Evolutionary conservation across 2,797 vertebrate genomes (phyloP).

Genomic region (Gouania willdenowi): DNA sequence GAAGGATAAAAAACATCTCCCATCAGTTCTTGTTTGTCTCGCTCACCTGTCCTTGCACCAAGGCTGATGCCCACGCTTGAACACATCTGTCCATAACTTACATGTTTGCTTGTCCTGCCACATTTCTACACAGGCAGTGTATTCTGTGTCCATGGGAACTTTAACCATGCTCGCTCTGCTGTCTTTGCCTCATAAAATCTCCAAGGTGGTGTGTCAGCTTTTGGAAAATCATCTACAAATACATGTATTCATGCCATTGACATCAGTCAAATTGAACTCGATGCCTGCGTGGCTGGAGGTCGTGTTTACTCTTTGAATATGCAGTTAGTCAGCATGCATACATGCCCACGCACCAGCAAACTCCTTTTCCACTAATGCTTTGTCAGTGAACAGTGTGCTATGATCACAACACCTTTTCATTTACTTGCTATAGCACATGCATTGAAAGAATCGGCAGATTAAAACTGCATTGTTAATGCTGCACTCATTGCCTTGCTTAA

Average conservation of each 20-base stretch:
- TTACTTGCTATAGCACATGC: conserved; percentile 49
- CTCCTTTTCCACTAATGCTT: conserved; percentile 22
- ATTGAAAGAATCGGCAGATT: conserved; percentile 19
- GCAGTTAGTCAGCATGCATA: conserved; percentile 8
- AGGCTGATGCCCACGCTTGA: background rate
- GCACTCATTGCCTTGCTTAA: conserved; percentile 46
- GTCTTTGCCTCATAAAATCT: too few relatives aligned
- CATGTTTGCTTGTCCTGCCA: too few relatives aligned
- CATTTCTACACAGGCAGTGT: too few relatives aligned
- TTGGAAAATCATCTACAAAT: background rate
- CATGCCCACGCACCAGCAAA: conserved; percentile 16
- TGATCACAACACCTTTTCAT: conserved; percentile 50
- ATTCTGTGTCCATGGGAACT: too few relatives aligned
- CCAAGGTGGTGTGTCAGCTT: background rate
- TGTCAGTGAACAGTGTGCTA: conserved; percentile 37
- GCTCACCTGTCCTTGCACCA: conserved; percentile 1
- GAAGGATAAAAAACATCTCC: conserved; percentile 41
- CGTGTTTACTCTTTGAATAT: conserved; percentile 22
- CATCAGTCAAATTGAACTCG: conserved; percentile 12
- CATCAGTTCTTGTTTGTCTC: conserved; percentile 5
- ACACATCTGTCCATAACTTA: background rate
- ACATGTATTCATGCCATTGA: conserved; percentile 1
- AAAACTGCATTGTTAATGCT: conserved; percentile 44
- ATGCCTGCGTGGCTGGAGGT: conserved; percentile 23
- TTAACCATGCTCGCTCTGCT: too few relatives aligned